Base-by-base conservation (phyloP, 2,888 invertebrate genomes). In the Trichopria drosophilae region DNA sequence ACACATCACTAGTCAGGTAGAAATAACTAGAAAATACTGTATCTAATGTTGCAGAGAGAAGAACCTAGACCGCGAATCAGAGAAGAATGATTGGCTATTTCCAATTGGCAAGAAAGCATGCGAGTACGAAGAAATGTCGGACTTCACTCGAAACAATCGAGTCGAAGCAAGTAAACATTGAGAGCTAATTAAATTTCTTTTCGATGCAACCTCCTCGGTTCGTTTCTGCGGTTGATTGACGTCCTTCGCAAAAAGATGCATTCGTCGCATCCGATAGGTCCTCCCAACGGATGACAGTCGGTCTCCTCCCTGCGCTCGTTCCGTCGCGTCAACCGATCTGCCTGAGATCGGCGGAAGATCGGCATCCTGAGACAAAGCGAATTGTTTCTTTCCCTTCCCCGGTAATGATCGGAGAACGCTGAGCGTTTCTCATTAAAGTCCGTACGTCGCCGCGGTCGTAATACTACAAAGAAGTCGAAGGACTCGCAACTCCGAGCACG, bases 401-500 rank as follows among this genome's bases (percentile, higher is more conserved):
- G 55, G 39, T 53, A 52, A 55, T 51, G 55, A 52, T 48, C 51
- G 31, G 20, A 42, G 40, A 55, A 51, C 57, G 52, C 40, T 28
- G 49, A 54, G 41, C 45, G 51, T 58, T 59, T 58, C 59, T 58
- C 59, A 59, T 58, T 53, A 54, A 50, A 58, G 49, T 39, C 28
- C 37, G 46, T 35, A 7, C 37, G 28, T 37, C 16, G 6, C 15
- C 32, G 16, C n/a, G 31, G 20, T 23, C 31, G 31, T 45, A 53
- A 13, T 29, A 23, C 29, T 40, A 45, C 39, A 45, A 16, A 35
- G 41, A 34, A n/a, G 15, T 26, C 45, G 46, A 59, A 63, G 62
- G 62, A 58, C 55, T 58, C 55, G 47, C 35, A 52, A 36, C 36
- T 13, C 31, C 26, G 42, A 26, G 48, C 43, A 50, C 41, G 37